Percentiles rank a stretch among this genome's conserved stretches.
These are phyloP conservation scores for Fistularia tabacaria DNA, from an alignment of 2,797 vertebrate species.

Conservation along the genomic window DNA sequence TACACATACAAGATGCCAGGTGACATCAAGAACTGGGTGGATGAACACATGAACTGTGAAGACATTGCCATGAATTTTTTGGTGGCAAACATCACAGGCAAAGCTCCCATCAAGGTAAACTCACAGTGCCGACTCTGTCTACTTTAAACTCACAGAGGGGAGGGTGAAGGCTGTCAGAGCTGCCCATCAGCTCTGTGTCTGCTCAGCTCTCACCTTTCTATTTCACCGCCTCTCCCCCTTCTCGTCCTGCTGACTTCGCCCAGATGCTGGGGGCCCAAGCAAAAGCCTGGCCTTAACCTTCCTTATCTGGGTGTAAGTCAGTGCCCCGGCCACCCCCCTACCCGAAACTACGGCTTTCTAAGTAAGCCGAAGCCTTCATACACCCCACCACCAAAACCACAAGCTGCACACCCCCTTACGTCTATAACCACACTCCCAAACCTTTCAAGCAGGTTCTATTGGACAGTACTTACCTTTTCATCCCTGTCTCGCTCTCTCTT, in stretches of 20 bases:
- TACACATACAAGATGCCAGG: conserved; percentile 99
- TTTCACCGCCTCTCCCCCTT: conserved; percentile 36
- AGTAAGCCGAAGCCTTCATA: conserved; percentile 50
- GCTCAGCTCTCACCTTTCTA: conserved; percentile 70
- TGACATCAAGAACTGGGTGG: conserved; percentile 99
- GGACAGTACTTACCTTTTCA: conserved; percentile 27
- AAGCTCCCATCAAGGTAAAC: conserved; percentile 96
- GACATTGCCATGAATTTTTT: conserved; percentile 99
- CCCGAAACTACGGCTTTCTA: conserved; percentile 57
- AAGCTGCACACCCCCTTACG: conserved; percentile 43
- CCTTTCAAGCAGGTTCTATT: conserved; percentile 48
- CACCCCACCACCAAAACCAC: conserved; percentile 56
- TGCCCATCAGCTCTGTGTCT: conserved; percentile 63
- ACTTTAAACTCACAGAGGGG: conserved; percentile 13
- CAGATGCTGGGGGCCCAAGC: conserved; percentile 64
- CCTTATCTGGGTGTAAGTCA: conserved; percentile 74
- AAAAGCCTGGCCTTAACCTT: conserved; percentile 67
- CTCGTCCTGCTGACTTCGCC: conserved; percentile 46
- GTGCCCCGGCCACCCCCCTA: conserved; percentile 38
- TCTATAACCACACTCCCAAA: conserved; percentile 23
- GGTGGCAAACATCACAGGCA: conserved; percentile 95
- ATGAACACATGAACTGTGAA: conserved; percentile 99
- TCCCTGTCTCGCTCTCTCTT: too few relatives aligned
- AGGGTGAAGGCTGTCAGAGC: conserved; percentile 39
- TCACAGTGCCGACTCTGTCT: conserved; percentile 3